Percentiles rank a stretch among this genome's conserved stretches.
phyloP scores from a whole-genome alignment of 2,113 vertebrate genomes.

The Butorides virescens region DNA sequence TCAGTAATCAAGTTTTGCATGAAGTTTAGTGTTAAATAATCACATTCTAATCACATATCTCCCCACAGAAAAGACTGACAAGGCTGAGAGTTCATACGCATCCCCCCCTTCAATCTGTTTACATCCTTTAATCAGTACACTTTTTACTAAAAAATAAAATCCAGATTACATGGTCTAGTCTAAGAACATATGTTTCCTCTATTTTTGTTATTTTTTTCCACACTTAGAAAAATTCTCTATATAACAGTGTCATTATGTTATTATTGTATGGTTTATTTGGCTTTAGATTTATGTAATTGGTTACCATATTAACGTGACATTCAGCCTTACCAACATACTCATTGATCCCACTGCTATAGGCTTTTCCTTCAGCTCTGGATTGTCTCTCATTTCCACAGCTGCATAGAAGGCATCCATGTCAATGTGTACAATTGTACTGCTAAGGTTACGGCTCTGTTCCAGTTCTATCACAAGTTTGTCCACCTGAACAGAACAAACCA shows the following conservation, averaged over 20 bases:
- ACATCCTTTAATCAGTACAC: neutral
- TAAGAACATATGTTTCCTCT: neutral
- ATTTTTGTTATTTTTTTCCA: neutral
- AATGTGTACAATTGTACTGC: constrained; percentile 88
- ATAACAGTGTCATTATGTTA: neutral
- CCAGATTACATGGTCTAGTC: neutral
- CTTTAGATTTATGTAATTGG: neutral
- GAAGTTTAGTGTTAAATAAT: neutral
- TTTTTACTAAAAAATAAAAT: neutral
- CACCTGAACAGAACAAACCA: constrained; percentile 72
- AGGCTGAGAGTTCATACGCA: neutral
- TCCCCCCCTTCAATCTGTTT: neutral
- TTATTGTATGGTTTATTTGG: neutral
- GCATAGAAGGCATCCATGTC: constrained; percentile 99
- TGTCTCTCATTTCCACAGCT: constrained; percentile 95
- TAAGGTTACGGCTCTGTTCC: constrained; percentile 86
- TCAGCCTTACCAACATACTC: constrained; percentile 91
- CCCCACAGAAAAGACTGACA: neutral
- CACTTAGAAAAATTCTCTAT: neutral
- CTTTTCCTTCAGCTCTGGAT: constrained; percentile 88
- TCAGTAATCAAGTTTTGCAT: constrained; percentile 8
- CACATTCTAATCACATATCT: neutral
- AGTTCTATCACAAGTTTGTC: constrained; percentile 79
- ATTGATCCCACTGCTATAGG: constrained; percentile 94
- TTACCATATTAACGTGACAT: neutral